Evolutionary conservation across 2,888 invertebrate species (phyloP).

Genomic region (Microctonus aethiopoides): DNA sequence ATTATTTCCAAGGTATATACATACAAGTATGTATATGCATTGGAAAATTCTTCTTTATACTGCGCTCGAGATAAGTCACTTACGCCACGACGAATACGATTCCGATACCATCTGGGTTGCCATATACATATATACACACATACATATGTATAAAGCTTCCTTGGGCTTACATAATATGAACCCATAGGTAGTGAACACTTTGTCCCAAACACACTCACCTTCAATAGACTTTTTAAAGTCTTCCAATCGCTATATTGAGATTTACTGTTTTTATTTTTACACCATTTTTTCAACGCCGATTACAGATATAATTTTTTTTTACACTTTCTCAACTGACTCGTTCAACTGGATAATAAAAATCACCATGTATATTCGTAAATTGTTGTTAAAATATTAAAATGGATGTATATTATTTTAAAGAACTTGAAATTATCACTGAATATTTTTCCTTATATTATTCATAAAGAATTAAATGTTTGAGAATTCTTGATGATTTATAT

Average conservation of each 20-base stretch:
- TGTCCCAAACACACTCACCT: neutral
- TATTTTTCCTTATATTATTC: too few species aligned
- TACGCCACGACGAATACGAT: constrained; percentile 14
- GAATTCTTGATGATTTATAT: too few species aligned
- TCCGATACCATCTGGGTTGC: constrained; percentile 16
- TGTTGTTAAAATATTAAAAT: neutral
- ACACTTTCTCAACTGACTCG: too few species aligned
- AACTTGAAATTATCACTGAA: too few species aligned
- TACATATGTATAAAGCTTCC: constrained; percentile 12
- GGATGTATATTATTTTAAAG: too few species aligned
- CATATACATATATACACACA: too few species aligned
- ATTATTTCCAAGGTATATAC: constrained; percentile 1
- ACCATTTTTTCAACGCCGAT: too few species aligned
- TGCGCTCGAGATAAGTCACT: constrained; percentile 13
- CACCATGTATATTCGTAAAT: too few species aligned
- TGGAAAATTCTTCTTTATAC: neutral
- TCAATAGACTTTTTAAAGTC: constrained; percentile 12
- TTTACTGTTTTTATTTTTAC: neutral
- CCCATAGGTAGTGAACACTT: constrained; percentile 5
- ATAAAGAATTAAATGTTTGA: too few species aligned
- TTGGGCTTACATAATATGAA: constrained; percentile 15
- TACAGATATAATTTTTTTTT: too few species aligned
- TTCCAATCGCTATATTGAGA: constrained; percentile 7
- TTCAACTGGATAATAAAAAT: too few species aligned
- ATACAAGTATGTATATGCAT: too few species aligned